Percentiles rank a stretch among this genome's conserved stretches.
phyloP scores from a whole-genome alignment of 2,797 vertebrate genomes.

The Trichosurus vulpecula region DNA sequence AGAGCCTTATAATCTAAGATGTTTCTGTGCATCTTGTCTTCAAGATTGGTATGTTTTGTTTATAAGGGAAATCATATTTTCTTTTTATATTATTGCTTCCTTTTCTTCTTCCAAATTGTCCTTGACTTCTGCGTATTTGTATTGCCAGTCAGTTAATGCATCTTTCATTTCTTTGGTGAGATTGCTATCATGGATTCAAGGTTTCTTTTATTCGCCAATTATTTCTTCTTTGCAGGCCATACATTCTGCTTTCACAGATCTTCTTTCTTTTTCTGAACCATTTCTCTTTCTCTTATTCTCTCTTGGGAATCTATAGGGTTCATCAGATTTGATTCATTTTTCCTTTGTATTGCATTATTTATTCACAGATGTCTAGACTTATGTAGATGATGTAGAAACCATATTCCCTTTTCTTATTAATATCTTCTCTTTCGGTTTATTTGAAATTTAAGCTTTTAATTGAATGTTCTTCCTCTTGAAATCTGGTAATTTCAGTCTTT shows the following conservation, averaged over 20 bases:
- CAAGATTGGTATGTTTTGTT: neutral
- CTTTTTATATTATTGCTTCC: neutral
- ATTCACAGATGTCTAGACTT: neutral
- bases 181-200: neutral
- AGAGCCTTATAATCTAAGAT: neutral
- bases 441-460: neutral
- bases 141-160: neutral
- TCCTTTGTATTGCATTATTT: neutral
- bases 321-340: neutral
- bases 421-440: too few relatives aligned
- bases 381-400: neutral
- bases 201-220: neutral
- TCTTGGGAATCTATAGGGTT: neutral
- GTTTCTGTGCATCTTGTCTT: neutral
- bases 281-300: neutral
- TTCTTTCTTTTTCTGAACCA: too few relatives aligned
- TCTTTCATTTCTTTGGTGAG: neutral
- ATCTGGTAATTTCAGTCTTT: neutral
- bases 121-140: neutral
- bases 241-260: neutral
- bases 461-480: neutral
- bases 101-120: neutral
- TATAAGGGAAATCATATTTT: neutral
- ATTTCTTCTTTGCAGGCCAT: neutral
- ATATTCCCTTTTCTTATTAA: neutral